Evolutionary conservation across 1,140 invertebrate species (phyloP).

Genomic region (Vanessa tameamea): DNA sequence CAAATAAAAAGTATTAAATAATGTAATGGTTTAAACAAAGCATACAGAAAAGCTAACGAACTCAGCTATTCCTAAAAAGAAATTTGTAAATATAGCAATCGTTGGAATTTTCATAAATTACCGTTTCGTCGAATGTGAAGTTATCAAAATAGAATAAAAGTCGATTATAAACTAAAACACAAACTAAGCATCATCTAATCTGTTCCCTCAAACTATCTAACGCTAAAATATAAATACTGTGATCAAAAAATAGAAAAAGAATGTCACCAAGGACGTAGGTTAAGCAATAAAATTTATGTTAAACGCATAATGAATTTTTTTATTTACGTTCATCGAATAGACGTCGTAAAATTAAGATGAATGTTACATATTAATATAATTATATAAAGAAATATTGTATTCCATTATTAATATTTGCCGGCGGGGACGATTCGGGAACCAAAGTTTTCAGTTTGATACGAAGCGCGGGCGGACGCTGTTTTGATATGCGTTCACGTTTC

Average conservation of each 20-base stretch:
- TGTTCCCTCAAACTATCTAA: not conserved
- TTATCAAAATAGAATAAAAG: too few relatives aligned
- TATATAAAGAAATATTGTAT: slow-evolving; percentile 17
- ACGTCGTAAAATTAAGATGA: not conserved
- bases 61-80: too few relatives aligned
- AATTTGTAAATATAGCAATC: too few relatives aligned
- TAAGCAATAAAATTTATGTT: slow-evolving; percentile 6
- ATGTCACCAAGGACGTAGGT: slow-evolving; percentile 10
- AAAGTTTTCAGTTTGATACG: slow-evolving; percentile 56
- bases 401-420: slow-evolving; percentile 30
- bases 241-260: slow-evolving; percentile 21
- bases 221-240: slow-evolving; percentile 7
- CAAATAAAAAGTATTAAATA: too few relatives aligned
- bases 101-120: too few relatives aligned
- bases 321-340: not conserved
- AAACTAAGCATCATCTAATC: not conserved
- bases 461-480: slow-evolving; percentile 45
- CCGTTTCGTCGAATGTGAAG: too few relatives aligned
- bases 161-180: not conserved
- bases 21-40: too few relatives aligned
- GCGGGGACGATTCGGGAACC: slow-evolving; percentile 34
- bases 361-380: slow-evolving; percentile 21
- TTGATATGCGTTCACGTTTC: slow-evolving; percentile 43
- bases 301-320: not conserved
- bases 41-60: too few relatives aligned